phyloP scores from a whole-genome alignment of 2,113 vertebrate genomes.

The Sprattus sprattus region DNA sequence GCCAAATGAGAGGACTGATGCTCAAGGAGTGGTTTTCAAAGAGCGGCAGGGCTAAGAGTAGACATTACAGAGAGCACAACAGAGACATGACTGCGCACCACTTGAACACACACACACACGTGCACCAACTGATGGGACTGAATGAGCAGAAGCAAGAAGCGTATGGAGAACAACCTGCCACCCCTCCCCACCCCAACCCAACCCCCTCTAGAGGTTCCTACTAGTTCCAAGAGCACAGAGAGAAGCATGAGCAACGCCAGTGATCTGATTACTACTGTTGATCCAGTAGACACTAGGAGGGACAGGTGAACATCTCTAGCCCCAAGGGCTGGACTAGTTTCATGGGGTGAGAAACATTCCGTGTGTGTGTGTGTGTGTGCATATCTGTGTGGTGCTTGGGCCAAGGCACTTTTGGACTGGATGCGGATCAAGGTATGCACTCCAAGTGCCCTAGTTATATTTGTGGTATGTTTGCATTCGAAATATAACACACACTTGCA shows the following conservation, averaged over 20 bases:
- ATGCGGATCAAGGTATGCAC: too few species aligned
- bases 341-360: not conserved
- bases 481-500: not conserved
- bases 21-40: not conserved
- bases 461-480: not conserved
- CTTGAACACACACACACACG: constrained; percentile 12
- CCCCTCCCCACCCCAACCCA: constrained; percentile 29
- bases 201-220: not conserved
- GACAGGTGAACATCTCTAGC: not conserved
- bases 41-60: not conserved
- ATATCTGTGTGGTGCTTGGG: not conserved
- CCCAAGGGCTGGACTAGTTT: not conserved
- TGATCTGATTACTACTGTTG: not conserved
- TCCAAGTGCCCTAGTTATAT: too few species aligned
- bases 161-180: constrained; percentile 41
- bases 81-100: not conserved
- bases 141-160: constrained; percentile 59
- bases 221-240: not conserved
- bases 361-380: not conserved
- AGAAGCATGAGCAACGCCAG: not conserved
- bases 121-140: constrained; percentile 37
- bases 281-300: not conserved
- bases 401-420: too few species aligned
- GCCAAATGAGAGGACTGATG: not conserved
- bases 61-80: not conserved